phyloP scores from a whole-genome alignment of 2,888 invertebrate genomes.

The Epinotia demarniana region DNA sequence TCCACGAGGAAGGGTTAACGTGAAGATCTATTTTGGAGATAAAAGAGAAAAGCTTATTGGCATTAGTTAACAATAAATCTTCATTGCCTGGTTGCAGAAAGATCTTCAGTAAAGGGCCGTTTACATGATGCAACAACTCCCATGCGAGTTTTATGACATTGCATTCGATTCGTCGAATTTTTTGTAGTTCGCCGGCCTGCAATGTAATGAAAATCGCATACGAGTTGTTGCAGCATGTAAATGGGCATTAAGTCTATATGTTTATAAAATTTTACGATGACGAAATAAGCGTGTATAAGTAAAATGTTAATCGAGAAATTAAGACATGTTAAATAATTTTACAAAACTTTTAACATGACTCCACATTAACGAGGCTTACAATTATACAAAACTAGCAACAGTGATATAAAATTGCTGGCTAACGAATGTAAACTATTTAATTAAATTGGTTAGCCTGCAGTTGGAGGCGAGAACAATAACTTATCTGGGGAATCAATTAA shows the following conservation, averaged over 20 bases:
- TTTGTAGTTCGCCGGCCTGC: too few relatives aligned
- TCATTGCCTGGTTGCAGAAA: background rate
- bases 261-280: background rate
- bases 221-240: too few relatives aligned
- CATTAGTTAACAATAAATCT: background rate
- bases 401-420: conserved; percentile 62
- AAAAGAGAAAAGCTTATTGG: background rate
- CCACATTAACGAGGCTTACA: background rate
- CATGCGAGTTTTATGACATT: too few relatives aligned
- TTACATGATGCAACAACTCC: too few relatives aligned
- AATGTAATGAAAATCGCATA: too few relatives aligned
- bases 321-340: background rate
- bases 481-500: conserved; percentile 62
- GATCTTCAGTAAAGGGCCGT: background rate
- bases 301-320: background rate
- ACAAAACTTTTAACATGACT: background rate
- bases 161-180: too few relatives aligned
- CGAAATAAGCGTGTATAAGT: background rate
- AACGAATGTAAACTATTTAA: conserved; percentile 39
- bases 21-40: background rate
- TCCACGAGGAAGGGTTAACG: background rate
- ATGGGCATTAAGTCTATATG: background rate
- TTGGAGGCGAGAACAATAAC: conserved; percentile 44
- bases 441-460: conserved; percentile 41
- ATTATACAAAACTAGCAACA: conserved; percentile 35